phyloP scores from a whole-genome alignment of 1,140 invertebrate species.

The Elysia chlorotica region DNA sequence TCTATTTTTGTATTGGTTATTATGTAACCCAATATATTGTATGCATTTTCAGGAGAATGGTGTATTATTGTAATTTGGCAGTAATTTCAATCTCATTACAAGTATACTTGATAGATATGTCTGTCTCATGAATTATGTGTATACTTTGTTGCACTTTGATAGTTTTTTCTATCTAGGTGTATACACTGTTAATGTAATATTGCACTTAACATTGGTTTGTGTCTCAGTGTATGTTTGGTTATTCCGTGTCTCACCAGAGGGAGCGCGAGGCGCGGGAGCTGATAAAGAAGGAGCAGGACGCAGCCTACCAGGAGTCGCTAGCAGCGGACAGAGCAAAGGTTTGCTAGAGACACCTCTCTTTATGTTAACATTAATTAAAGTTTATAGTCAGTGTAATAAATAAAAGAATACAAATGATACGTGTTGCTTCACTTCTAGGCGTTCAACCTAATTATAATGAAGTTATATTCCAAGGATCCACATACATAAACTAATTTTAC shows the following conservation, averaged over 20 bases:
- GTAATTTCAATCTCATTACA: neutral
- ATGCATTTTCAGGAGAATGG: too few species aligned
- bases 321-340: slow-evolving; percentile 79
- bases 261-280: slow-evolving; percentile 84
- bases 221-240: too few species aligned
- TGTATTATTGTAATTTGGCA: too few species aligned
- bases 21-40: too few species aligned
- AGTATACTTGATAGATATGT: neutral
- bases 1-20: too few species aligned
- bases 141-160: neutral
- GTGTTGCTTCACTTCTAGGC: neutral
- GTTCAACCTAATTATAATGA: neutral
- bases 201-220: neutral
- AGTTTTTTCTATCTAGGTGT: neutral
- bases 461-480: neutral
- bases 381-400: neutral
- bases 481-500: neutral
- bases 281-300: slow-evolving; percentile 91
- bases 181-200: neutral
- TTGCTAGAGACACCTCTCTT: neutral
- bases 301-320: slow-evolving; percentile 88
- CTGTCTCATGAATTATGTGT: neutral
- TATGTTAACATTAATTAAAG: neutral
- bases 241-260: slow-evolving; percentile 65
- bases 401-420: neutral